phyloP scores from a whole-genome alignment of 2,888 invertebrate genomes.

The Limnephilus auricula region DNA sequence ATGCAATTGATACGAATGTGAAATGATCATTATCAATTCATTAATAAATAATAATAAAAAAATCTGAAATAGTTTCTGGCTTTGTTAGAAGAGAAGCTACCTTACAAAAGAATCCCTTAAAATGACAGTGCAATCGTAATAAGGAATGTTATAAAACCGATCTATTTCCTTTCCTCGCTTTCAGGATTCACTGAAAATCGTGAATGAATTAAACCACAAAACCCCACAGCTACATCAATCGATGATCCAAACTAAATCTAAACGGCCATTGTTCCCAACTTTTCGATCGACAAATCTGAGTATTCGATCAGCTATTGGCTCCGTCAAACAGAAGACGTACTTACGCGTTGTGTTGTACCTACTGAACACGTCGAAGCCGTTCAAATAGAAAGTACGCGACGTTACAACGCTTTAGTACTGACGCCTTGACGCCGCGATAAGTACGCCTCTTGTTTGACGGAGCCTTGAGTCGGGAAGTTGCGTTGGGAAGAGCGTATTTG shows the following conservation, averaged over 20 bases:
- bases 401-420: too few relatives aligned
- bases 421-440: too few relatives aligned
- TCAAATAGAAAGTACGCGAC: too few relatives aligned
- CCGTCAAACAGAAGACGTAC: too few relatives aligned
- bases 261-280: too few relatives aligned
- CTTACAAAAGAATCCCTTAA: background rate
- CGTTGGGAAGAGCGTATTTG: too few relatives aligned
- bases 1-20: background rate
- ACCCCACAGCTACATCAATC: background rate
- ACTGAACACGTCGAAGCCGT: too few relatives aligned
- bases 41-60: background rate
- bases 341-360: too few relatives aligned
- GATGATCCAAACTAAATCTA: background rate
- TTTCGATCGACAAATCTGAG: too few relatives aligned
- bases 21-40: background rate
- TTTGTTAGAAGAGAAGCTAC: background rate
- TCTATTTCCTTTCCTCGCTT: background rate
- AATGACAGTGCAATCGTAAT: slow-evolving; percentile 34
- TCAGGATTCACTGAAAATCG: slow-evolving; percentile 13
- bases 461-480: too few relatives aligned
- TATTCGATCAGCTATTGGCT: too few relatives aligned
- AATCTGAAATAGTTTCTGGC: background rate
- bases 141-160: background rate
- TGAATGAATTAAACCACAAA: background rate
- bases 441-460: too few relatives aligned